Evolutionary conservation across 2,113 vertebrate species (phyloP).

Genomic region (Amphiprion ocellaris): DNA sequence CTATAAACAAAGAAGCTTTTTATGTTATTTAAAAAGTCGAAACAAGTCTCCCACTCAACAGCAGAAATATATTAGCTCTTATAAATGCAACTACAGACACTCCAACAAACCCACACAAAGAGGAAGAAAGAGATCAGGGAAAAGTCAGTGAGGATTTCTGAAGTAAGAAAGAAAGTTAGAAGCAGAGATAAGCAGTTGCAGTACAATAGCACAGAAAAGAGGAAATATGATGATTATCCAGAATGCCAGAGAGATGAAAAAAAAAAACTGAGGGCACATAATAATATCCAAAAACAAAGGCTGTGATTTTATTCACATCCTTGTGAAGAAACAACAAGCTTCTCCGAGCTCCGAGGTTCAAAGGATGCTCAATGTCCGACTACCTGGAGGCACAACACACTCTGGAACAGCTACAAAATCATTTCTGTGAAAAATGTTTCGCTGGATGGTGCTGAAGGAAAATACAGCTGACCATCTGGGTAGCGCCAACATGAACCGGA

Average conservation of each 20-base stretch:
- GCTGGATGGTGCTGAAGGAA: background rate
- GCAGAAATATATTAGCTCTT: background rate
- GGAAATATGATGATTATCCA: background rate
- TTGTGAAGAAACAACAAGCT: constrained; percentile 13
- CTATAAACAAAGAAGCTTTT: constrained; percentile 15
- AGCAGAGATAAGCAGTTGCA: background rate
- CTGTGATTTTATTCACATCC: background rate
- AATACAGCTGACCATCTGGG: constrained; percentile 23
- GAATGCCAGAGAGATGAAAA: constrained; percentile 19
- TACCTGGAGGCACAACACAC: constrained; percentile 1
- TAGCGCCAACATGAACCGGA: constrained; percentile 24
- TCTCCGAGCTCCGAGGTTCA: constrained; percentile 9
- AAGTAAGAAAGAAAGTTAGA: background rate
- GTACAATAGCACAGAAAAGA: background rate
- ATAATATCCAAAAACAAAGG: constrained; percentile 18
- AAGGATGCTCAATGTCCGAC: background rate
- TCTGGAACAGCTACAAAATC: background rate
- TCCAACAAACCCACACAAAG: background rate
- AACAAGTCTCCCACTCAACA: background rate
- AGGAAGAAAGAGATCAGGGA: background rate
- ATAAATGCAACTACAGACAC: background rate
- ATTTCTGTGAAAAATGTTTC: background rate
- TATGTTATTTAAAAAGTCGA: background rate
- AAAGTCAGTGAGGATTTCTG: constrained; percentile 33
- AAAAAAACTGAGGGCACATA: background rate